phyloP scores from a whole-genome alignment of 2,888 invertebrate genomes.

The Synanthedon tipuliformis region DNA sequence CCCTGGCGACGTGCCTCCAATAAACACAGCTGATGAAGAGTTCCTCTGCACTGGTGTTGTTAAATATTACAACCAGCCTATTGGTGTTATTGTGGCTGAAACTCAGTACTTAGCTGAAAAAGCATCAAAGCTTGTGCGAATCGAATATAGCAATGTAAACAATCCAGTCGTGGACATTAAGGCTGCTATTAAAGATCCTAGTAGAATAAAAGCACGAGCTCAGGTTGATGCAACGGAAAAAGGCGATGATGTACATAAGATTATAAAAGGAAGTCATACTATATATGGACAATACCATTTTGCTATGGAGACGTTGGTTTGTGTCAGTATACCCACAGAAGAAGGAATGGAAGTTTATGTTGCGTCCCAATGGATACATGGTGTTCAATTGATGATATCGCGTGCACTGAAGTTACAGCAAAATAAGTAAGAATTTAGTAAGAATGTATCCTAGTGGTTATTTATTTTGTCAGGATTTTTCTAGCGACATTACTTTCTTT shows the following conservation, averaged over 20 bases:
- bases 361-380: conserved; percentile 68
- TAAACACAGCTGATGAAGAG: conserved; percentile 30
- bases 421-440: too few relatives aligned
- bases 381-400: conserved; percentile 59
- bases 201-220: conserved; percentile 13
- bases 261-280: conserved; percentile 25
- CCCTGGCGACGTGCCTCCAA: conserved; percentile 13
- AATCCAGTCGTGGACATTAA: conserved; percentile 7
- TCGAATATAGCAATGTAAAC: conserved; percentile 40
- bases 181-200: conserved; percentile 20
- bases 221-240: conserved; percentile 15
- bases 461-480: too few relatives aligned
- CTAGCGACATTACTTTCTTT: not conserved
- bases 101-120: conserved; percentile 55
- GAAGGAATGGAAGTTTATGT: conserved; percentile 73
- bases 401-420: conserved; percentile 58
- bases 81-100: conserved; percentile 74
- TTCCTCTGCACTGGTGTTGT: conserved; percentile 62
- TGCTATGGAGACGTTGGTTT: conserved; percentile 74
- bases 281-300: conserved; percentile 73
- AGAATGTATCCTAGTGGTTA: too few relatives aligned
- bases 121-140: conserved; percentile 55
- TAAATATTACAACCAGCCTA: conserved; percentile 72
- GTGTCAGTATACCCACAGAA: conserved; percentile 71
- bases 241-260: conserved; percentile 23